Base-by-base conservation (phyloP, 2,888 invertebrate genomes). In the Crocallis elinguaria region DNA sequence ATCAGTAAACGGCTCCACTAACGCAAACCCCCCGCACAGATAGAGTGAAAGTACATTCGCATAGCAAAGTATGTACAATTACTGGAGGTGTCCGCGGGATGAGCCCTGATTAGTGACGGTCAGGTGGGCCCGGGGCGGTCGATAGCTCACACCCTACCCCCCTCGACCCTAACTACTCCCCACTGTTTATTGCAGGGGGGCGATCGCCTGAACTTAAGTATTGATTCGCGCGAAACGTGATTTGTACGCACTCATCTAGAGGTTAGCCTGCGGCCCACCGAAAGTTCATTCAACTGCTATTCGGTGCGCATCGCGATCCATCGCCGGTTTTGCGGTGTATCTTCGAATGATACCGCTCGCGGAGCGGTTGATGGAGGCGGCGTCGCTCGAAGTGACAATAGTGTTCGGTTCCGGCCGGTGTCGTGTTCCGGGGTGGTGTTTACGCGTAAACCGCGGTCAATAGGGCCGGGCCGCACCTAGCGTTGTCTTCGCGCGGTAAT, bases 161-260 rank as follows among this genome's bases (percentile, higher is more conserved):
- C 64, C 69, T 62, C 72, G 62, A 64, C 79, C 85, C 84, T 72
- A 82, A 82, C 82, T 81, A 81, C 78, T 77, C 82, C 82, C 82
- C 82, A 80, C 83, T 83, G 86, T 86, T 85, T 86, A 87, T 86
- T 84, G 84, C 88, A 86, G 88, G 89, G 88, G 87, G 89, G 79
- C 85, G 87, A 88, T 88, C 88, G 89, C 88, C 89, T 88, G 77
- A 89, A 90, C 90, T 91, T 90, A 89, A 90, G 91, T 91, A 91
- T 91, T 91, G 91, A 91, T 91, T 91, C 91, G 89, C 90, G 88
- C 89, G 87, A 89, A 91, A 89, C 90, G 89, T 91, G 91, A 91
- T 91, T 91, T 91, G 90, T 91, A 89, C 90, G 88, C 89, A 88
- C 86, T 91, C 88, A 88, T 89, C 90, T 87, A 83, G 83, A 84